Evolutionary conservation across 2,888 invertebrate species (phyloP), one percentile per base, ranked within the genome.

Genomic region (Nephrocerus scutellatus): DNA sequence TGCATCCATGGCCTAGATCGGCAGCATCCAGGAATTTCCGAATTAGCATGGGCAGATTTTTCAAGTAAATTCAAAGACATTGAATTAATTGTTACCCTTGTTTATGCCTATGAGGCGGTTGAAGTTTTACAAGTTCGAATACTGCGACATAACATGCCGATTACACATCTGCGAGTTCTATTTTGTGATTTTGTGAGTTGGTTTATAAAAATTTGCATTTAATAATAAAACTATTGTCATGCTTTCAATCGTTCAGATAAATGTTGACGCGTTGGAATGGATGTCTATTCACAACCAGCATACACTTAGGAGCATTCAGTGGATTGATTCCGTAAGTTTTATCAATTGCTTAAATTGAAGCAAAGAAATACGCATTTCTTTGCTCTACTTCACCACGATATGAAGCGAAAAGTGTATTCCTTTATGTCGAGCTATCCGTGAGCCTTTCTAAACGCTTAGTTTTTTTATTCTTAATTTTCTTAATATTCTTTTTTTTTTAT

Each of bases 31-130:
- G 74, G 76, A 31, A 78, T 82, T 7, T 70, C 77, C 2, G 77
- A 83, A 51, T 57, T 59, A 12, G 75, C 78, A 13, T 85, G 84
- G 85, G 63, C 68, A 15, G 63, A 64, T 32, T 76, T 84, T 48
- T 69, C 62, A 2, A 51, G 54, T 23, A 59, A 60, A 50, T 67
- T 68, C 39, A 49, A 51, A 2, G 54, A 52, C 43, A 63, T 67
- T 23, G 58, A 67, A 41, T 51, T 68, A 39, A 59, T 66, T 51
- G 52, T 66, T 14, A 56, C 66, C 1, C 49, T 68, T 6, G 75
- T 84, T 46, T 82, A 84, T 62, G 81, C 83, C 20, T 78, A 77
- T 49, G 76, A 77, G 52, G 82, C 80, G 32, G 76, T 81, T 13
- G 70, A 72, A 47, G 69, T 73, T 43, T 65, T 84, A 47, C 74